A percentile compares a stretch with the other conserved stretches of the same genome.
phyloP scores from a whole-genome alignment of 2,113 vertebrate genomes.

The Scalopus aquaticus region DNA sequence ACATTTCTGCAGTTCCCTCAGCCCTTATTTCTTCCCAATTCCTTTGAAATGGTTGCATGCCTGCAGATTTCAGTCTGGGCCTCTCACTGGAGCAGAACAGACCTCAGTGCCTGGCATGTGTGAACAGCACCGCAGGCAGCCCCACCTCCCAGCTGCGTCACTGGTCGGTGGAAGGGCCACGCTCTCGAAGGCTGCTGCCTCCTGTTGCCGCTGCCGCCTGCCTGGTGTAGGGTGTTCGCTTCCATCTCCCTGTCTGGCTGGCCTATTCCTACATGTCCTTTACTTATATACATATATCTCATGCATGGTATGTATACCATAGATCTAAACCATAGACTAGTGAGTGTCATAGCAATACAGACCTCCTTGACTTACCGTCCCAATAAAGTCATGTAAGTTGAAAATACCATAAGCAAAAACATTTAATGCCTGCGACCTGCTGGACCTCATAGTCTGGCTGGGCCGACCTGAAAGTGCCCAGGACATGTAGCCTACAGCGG shows the following conservation, averaged over 20 bases:
- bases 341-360: too few species aligned
- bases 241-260: background rate
- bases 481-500: background rate
- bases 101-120: too few species aligned
- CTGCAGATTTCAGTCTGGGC: background rate
- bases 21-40: background rate
- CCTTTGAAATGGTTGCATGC: background rate
- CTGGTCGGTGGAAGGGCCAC: too few species aligned
- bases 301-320: background rate
- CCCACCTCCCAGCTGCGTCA: fast-evolving
- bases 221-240: background rate
- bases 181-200: background rate
- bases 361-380: background rate
- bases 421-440: background rate
- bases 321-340: background rate
- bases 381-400: too few species aligned
- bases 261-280: background rate
- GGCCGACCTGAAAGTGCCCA: background rate
- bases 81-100: background rate
- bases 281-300: fast-evolving
- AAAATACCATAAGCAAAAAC: background rate
- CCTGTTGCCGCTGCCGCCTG: background rate
- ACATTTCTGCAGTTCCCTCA: background rate
- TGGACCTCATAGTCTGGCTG: too few species aligned
- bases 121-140: background rate